Base-by-base conservation (phyloP, 2,113 vertebrate species). In the Dryoscopus gambensis region DNA sequence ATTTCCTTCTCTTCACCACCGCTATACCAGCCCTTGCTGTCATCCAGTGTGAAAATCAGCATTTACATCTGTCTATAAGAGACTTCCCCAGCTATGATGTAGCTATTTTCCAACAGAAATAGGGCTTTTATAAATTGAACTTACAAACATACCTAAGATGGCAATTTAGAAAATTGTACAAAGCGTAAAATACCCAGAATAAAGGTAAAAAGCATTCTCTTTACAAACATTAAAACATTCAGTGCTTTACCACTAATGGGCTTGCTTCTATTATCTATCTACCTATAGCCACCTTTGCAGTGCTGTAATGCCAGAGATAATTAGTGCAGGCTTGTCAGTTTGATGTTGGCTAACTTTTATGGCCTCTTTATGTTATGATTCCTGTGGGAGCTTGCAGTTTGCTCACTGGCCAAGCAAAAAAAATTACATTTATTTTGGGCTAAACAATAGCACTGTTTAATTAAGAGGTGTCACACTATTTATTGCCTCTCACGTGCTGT, bases 401-500 rank as follows among this genome's bases (percentile, higher is more conserved):
- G 75, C 76, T 89, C 9, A 4, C 35, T 85, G 91, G 62, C 81
- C 88, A 82, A 89, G 76, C 28, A 83, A 93, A 95, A 85, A 94
- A 95, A 93, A 95, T 20, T 4, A 15, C 92, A 92, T 97, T 97
- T 89, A 95, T 96, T 91, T 76, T 88, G 76, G 59, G 42, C 77
- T 91, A 95, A 97, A 96, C 90, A 97, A 97, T 97, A 97, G 83
- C 77, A 78, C 65, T 78, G 78, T 97, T 98, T 98, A 98, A 98
- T 98, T 98, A 98, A 98, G 97, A 98, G 96, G 93, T 97, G 93
- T 97, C 93, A 92, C 80, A 68, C 87, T 94, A 95, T 97, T 98
- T 97, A 97, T 94, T 97, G 95, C 96, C 55, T 39, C 31, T 67
- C 95, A 84, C 20, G 22, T 88, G 94, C 76, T 87, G 50, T 74